Base-by-base conservation (phyloP, 2,113 vertebrate genomes). In the Sminthopsis crassicaudata region DNA sequence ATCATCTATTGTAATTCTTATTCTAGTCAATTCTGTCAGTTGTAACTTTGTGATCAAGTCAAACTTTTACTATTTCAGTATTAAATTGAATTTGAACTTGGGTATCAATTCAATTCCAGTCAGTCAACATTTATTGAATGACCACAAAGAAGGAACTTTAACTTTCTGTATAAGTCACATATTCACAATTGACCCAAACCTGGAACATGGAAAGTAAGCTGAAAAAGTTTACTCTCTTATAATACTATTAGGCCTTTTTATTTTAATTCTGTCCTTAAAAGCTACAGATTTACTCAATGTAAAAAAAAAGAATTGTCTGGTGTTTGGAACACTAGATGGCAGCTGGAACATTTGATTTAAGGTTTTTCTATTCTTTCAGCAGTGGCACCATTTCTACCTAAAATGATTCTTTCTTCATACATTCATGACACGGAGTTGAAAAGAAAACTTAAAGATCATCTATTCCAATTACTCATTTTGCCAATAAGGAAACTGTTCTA, bases 11-110 rank as follows among this genome's bases (percentile, higher is more conserved):
- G 0, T 89, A 84, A 93, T 93, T 90, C 93, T 84, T 97, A 95
- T 97, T 91, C 89, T 46, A 93, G 89, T 89, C 95, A 97, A 96
- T 97, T 54, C 54, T 92, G 90, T 97, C 94, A 97, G 36, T 91
- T 95, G 54, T 95, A 95, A 97, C 95, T 97, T 96, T 96, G 95
- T 96, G 95, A 96, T 96, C 92, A 96, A 91, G 95, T 92, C 95
- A 97, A 97, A 97, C 84, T 91, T 97, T 94, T 92, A 93, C 93
- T 96, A 94, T 96, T 96, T 97, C 93, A 84, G 93, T 93, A 97
- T 97, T 97, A 97, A 97, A 97, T 97, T 97, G 96, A 50, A 92
- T 95, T 96, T 97, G 97, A 97, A 97, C 95, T 97, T 96, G 95
- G 91, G 94, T 97, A 92, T 96, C 94, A 91, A 95, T 95, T 96